Base-by-base conservation (phyloP, 2,797 vertebrate species). In the Amphiprion clarkii region DNA sequence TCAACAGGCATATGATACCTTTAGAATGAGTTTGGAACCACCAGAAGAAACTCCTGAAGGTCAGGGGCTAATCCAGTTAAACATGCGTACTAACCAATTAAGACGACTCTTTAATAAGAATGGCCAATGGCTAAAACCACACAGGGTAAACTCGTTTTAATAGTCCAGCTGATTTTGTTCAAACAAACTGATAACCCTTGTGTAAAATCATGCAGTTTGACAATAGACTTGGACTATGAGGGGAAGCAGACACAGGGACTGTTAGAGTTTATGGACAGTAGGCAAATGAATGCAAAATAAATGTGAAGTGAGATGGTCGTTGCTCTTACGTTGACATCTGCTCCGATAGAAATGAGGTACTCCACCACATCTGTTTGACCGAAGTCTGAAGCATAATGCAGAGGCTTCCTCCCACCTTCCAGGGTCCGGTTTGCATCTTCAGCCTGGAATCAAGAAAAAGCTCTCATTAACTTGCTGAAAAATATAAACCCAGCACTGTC, bases 321-420 rank as follows among this genome's bases (percentile, higher is more conserved):
- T 27, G 79, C 75, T 92, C 97, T 86, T 95, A 99, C 98, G 62
- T 99, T 97, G 86, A 99, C 90, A 76, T 99, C 95, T 49, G 98
- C 98, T 92, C 97, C 98, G 94, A 95, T 96, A 78, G 97, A 95
- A 72, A 99, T 92, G 63, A 99, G 96, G 81, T 95, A 99, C 77
- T 97, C 94, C 89, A 98, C 72, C 71, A 98, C 94, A 40, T 97
- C 96, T 46, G 87, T 80, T 27, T 99, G 97, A 65, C 98, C 98
- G 54, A 94, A 97, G 90, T 99, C 98, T 39, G 96, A 95, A 74
- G 98, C 98, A 42, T 96, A 96, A 88, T 99, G 98, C 87, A 99
- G 94, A 75, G 98, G 97, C 87, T 95, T 97, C 79, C 98, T 95
- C 44, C 97, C 97, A 25, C 95, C 93, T 57, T 96, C 94, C 77